These are phyloP conservation scores for Euschistus heros DNA, from an alignment of 1,140 invertebrate species.

Conservation along the genomic window DNA sequence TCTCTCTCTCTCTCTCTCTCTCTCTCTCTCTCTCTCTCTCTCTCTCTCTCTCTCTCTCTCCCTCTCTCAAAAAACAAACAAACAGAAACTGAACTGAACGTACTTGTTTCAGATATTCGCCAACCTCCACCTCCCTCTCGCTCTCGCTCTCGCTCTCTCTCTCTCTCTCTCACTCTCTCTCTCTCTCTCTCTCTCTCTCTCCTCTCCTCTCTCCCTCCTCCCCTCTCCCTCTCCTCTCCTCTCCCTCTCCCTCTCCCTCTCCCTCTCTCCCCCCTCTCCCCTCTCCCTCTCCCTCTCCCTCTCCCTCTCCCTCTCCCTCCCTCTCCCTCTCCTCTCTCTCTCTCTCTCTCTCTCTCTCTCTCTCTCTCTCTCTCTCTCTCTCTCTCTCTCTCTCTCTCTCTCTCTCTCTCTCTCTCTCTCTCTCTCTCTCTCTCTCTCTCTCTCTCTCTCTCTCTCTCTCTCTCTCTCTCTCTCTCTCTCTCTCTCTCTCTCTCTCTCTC, in stretches of 20 bases:
- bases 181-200: no score
- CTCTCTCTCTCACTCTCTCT: no score
- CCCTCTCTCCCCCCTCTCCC: no score
- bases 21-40: neutral
- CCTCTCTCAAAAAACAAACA: neutral
- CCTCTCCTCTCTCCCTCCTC: no score
- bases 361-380: conserved; percentile 5
- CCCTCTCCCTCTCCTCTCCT: no score
- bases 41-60: neutral
- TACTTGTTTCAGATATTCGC: no score
- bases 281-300: neutral
- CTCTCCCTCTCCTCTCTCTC: neutral
- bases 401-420: conserved; percentile 15
- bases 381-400: neutral
- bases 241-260: no score
- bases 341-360: neutral
- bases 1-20: neutral
- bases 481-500: neutral
- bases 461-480: conserved; percentile 9
- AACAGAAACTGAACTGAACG: no score
- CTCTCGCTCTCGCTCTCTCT: no score
- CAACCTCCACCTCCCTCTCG: no score
- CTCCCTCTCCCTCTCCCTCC: neutral
- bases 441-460: conserved; percentile 15
- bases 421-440: conserved; percentile 18